Conservation (phyloP, 2,797 vertebrate genomes). For the Sebastiscus albofasciatus region DNA sequence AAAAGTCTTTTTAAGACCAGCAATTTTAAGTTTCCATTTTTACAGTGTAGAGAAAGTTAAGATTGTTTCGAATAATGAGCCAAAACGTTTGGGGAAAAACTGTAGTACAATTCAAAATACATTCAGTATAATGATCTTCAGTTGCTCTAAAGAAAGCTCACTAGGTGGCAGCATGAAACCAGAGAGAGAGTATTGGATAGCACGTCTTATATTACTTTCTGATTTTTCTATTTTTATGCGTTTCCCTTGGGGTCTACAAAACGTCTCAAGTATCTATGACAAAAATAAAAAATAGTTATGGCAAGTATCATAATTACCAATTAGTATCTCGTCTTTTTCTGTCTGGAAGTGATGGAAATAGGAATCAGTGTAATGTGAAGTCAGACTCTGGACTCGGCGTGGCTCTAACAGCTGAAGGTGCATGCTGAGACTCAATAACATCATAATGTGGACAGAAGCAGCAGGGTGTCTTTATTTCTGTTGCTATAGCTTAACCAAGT, state of each 20-base stretch:
- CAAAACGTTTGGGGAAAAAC: too few species aligned
- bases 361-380: background rate
- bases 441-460: constrained; percentile 60
- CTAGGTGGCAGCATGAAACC: background rate
- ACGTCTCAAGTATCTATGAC: background rate
- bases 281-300: background rate
- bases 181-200: background rate
- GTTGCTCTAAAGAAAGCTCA: background rate
- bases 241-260: too few species aligned
- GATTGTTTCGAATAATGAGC: too few species aligned
- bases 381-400: background rate
- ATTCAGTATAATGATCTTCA: background rate
- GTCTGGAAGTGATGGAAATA: background rate
- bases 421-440: constrained; percentile 18
- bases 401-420: background rate
- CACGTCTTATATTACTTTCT: background rate
- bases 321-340: background rate
- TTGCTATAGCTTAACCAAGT: constrained; percentile 72
- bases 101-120: too few species aligned
- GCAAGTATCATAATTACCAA: background rate
- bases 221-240: background rate
- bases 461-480: constrained; percentile 76
- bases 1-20: too few species aligned
- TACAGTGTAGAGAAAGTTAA: too few species aligned
- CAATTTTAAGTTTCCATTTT: too few species aligned